Percentiles rank a stretch among this genome's conserved stretches.
Conservation (phyloP, 1,140 invertebrate genomes). For the Drosophila seguyi region DNA sequence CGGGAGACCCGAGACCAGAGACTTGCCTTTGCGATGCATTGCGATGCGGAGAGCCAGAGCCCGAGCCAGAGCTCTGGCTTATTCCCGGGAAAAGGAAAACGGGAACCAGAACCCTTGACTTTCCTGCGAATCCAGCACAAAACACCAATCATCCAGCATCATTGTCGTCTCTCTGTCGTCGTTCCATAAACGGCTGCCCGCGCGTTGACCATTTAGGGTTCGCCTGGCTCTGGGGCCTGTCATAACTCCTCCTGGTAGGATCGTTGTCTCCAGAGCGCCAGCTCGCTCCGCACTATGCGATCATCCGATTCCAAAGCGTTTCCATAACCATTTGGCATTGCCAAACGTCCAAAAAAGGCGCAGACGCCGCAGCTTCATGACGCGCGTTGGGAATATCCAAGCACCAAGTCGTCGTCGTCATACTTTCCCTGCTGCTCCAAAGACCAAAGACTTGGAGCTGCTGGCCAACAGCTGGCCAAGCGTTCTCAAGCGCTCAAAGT, state of each 20-base stretch:
- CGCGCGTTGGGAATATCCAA: slow-evolving; percentile 78
- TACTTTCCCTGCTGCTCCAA: slow-evolving; percentile 62
- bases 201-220: slow-evolving; percentile 68
- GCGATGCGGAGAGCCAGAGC: slow-evolving; percentile 17
- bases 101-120: slow-evolving; percentile 51
- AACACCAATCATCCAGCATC: slow-evolving; percentile 80
- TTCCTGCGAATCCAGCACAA: slow-evolving; percentile 72
- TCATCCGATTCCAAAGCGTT: slow-evolving; percentile 27
- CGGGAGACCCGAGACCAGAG: slow-evolving; percentile 30
- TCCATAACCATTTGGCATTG: slow-evolving; percentile 44
- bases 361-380: slow-evolving; percentile 80
- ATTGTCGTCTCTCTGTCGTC: slow-evolving; percentile 68
- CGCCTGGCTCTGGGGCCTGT: slow-evolving; percentile 59
- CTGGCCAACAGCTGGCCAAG: slow-evolving; percentile 15
- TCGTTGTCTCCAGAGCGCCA: slow-evolving; percentile 55
- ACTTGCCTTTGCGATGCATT: slow-evolving; percentile 5
- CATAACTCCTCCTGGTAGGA: slow-evolving; percentile 77
- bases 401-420: slow-evolving; percentile 50
- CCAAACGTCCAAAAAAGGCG: slow-evolving; percentile 67
- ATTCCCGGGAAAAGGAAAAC: slow-evolving; percentile 54
- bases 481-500: slow-evolving; percentile 62
- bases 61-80: not conserved
- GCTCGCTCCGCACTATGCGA: slow-evolving; percentile 62
- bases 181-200: slow-evolving; percentile 76
- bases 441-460: slow-evolving; percentile 10